Percentiles rank a stretch among this genome's conserved stretches.
phyloP scores from a whole-genome alignment of 1,140 invertebrate genomes.

The Camponotus pennsylvanicus region DNA sequence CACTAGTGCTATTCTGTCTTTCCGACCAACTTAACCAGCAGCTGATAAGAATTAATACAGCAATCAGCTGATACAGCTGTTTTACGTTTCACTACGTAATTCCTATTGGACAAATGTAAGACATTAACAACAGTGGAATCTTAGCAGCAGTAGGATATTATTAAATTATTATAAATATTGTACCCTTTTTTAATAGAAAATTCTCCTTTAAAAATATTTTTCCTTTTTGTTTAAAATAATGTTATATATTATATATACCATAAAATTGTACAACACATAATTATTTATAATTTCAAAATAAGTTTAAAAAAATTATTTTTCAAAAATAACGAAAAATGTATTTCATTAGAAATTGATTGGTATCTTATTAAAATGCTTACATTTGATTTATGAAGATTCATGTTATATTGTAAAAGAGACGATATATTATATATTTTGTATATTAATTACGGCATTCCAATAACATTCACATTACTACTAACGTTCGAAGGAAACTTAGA shows the following conservation, averaged over 20 bases:
- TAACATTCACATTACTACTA: constrained; percentile 38
- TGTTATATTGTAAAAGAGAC: background rate
- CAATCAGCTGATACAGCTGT: background rate
- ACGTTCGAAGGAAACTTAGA: constrained; percentile 62
- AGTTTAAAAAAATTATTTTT: background rate
- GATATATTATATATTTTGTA: background rate
- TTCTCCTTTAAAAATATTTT: background rate
- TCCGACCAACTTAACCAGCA: constrained; percentile 30
- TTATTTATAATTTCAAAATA: background rate
- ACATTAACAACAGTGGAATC: background rate
- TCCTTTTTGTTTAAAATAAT: background rate
- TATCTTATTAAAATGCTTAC: constrained; percentile 29
- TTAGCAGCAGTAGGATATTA: background rate
- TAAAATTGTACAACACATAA: background rate
- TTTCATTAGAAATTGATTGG: background rate
- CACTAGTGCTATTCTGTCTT: background rate
- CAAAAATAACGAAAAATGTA: background rate
- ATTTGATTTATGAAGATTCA: background rate
- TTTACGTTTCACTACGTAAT: background rate
- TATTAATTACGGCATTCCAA: background rate
- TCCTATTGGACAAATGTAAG: background rate
- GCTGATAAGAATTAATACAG: background rate
- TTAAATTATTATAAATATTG: background rate
- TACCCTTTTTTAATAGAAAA: background rate
- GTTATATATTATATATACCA: background rate